phyloP scores from a whole-genome alignment of 2,888 invertebrate genomes.

The Acronicta psi region DNA sequence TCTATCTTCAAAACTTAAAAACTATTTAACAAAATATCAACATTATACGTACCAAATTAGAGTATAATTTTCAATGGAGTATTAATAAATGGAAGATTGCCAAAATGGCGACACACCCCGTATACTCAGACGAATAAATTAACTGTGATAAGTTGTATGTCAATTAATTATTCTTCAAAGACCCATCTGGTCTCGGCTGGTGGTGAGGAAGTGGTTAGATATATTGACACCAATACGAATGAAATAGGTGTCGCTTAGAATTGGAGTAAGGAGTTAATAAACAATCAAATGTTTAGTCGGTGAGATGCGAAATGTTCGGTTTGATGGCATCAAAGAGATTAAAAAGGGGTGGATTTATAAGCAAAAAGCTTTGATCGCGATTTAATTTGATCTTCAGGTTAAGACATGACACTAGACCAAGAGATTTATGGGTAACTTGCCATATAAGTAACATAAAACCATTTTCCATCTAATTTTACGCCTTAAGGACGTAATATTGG shows the following conservation, averaged over 20 bases:
- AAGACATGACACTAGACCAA: too few relatives aligned
- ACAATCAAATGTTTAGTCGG: constrained; percentile 42
- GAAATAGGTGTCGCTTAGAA: constrained; percentile 46
- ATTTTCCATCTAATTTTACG: too few relatives aligned
- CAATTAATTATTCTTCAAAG: constrained; percentile 89
- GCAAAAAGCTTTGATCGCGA: too few relatives aligned
- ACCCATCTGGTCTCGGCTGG: constrained; percentile 79
- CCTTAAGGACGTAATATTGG: too few relatives aligned
- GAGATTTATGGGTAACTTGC: too few relatives aligned
- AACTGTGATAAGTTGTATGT: constrained; percentile 88
- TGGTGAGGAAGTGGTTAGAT: constrained; percentile 71
- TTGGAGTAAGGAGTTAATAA: constrained; percentile 32
- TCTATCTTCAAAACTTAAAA: constrained; percentile 68
- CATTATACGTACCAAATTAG: constrained; percentile 48
- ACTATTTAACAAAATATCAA: constrained; percentile 45
- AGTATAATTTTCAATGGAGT: constrained; percentile 54
- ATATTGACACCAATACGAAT: constrained; percentile 69
- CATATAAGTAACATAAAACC: too few relatives aligned
- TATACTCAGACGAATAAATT: constrained; percentile 87
- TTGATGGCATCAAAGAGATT: constrained; percentile 20
- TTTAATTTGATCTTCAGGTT: too few relatives aligned
- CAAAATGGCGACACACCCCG: constrained; percentile 84
- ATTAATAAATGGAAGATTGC: constrained; percentile 76
- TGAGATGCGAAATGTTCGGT: constrained; percentile 6
- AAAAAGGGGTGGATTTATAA: too few relatives aligned